Conservation (phyloP, 1,140 invertebrate genomes). For the Plectrocnemia conspersa region DNA sequence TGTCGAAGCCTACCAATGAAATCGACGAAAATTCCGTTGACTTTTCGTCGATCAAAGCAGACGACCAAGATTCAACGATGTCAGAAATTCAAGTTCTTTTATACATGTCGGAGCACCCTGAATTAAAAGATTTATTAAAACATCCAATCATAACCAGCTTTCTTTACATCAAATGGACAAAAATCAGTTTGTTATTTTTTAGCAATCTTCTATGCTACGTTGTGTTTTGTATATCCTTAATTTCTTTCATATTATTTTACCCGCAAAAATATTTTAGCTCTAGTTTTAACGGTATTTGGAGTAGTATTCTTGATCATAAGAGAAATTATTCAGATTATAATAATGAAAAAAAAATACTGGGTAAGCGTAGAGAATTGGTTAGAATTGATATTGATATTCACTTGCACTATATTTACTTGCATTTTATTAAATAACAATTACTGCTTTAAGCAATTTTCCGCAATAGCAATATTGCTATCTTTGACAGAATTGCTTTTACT, state of each 20-base stretch:
- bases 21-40: conserved; percentile 42
- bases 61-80: conserved; percentile 41
- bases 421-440: conserved; percentile 45
- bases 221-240: conserved; percentile 62
- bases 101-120: conserved; percentile 60
- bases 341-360: conserved; percentile 60
- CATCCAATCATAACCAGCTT: conserved; percentile 77
- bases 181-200: conserved; percentile 65
- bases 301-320: conserved; percentile 56
- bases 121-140: conserved; percentile 62
- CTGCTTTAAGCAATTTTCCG: conserved; percentile 54
- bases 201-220: conserved; percentile 68
- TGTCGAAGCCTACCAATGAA: conserved; percentile 46
- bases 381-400: conserved; percentile 59
- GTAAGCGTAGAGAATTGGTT: conserved; percentile 64
- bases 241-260: conserved; percentile 62
- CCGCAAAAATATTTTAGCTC: too few species aligned
- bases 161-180: conserved; percentile 74
- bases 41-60: conserved; percentile 42
- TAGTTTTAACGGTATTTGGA: conserved; percentile 48
- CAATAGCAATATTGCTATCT: conserved; percentile 65
- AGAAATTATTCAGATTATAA: conserved; percentile 64
- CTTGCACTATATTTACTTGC: conserved; percentile 55
- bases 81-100: conserved; percentile 61
- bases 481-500: conserved; percentile 71